Conservation (phyloP, 2,797 vertebrate genomes). For the Pseudomugil tenellus region DNA sequence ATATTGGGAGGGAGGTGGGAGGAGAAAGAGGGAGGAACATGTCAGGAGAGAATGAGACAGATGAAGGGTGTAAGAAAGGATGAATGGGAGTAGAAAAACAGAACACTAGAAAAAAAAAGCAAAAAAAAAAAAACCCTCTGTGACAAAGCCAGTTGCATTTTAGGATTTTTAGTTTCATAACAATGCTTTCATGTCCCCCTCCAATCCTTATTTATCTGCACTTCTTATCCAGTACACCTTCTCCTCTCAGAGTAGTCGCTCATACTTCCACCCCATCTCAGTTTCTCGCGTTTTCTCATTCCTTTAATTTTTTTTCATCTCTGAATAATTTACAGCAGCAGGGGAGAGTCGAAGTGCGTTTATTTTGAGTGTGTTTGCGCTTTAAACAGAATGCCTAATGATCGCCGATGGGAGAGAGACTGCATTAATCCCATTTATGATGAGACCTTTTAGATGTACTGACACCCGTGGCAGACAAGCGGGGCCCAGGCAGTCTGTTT, state of each 20-base stretch:
- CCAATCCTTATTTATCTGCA: constrained; percentile 70
- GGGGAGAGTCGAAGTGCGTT: constrained; percentile 79
- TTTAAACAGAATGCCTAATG: constrained; percentile 88
- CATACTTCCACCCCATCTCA: constrained; percentile 37
- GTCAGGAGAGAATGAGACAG: constrained; percentile 49
- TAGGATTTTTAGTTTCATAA: constrained; percentile 63
- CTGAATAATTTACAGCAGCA: constrained; percentile 86
- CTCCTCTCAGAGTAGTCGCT: constrained; percentile 48
- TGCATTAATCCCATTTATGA: constrained; percentile 87
- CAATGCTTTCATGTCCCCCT: constrained; percentile 66
- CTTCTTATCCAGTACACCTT: constrained; percentile 52
- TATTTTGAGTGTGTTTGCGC: constrained; percentile 84
- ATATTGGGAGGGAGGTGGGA: constrained; percentile 54
- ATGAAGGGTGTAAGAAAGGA: constrained; percentile 31
- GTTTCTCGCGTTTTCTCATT: constrained; percentile 60
- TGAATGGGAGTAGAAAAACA: constrained; percentile 24
- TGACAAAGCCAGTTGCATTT: constrained; percentile 63
- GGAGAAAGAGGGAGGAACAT: constrained; percentile 43
- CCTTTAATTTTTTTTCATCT: constrained; percentile 71
- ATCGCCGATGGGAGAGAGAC: constrained; percentile 83
- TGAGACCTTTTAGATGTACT: constrained; percentile 85
- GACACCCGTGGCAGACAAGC: constrained; percentile 82
- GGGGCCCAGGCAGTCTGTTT: constrained; percentile 47
- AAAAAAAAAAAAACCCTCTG: constrained; percentile 39
- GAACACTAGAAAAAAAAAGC: constrained; percentile 16